Evolutionary conservation across 92 coral and sea anemone species (phyloP), one percentile per base, ranked within the genome.

Genomic region (Anthopleura xanthogrammica): DNA sequence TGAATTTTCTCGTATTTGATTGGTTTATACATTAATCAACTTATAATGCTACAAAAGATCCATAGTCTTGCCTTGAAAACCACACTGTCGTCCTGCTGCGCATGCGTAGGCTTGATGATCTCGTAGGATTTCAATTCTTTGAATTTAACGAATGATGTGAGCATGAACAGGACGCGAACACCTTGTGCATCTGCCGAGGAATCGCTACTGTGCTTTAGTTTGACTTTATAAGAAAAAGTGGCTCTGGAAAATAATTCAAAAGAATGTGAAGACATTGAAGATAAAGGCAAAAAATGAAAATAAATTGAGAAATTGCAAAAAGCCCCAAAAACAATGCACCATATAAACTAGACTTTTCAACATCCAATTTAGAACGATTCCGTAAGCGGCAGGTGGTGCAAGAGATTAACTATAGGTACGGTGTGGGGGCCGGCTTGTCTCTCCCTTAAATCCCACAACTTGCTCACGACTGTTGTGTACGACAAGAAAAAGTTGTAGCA

Each of bases 121-220:
- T 23, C 55, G 80, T 75, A 78, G 12, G 88, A 92, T 1, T 79
- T 60, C 77, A 82, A 55, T 55, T 87, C 81, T 70, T 86, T 87
- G 86, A 90, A 95, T 56, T 57, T 85, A 41, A 92, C 77, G 75
- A 86, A 92, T 0, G 93, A 83, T 36, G 94, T 76, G 16, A 95
- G 84, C 88, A 95, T 88, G 93, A 97, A 94, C 20, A 86, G 83
- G 80, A 95, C 93, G 85, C 79, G 93, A 43, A 94, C 89, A 24
- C 95, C 95, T 71, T 85, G 72, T 0, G 98, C 98, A 41, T 87
- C 78, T 2, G 84, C 89, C 41, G 20, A 1, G 11, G 98, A 95
- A 2, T 84, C 71, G 4, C 24, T 23, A 17, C 90, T 41, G 88
- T 95, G 98, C 73, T 87, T 88, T 48, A 93, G 86, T 81, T 81